Conservation (phyloP, 1,140 invertebrate species). For the Temnothorax curvispinosus region DNA sequence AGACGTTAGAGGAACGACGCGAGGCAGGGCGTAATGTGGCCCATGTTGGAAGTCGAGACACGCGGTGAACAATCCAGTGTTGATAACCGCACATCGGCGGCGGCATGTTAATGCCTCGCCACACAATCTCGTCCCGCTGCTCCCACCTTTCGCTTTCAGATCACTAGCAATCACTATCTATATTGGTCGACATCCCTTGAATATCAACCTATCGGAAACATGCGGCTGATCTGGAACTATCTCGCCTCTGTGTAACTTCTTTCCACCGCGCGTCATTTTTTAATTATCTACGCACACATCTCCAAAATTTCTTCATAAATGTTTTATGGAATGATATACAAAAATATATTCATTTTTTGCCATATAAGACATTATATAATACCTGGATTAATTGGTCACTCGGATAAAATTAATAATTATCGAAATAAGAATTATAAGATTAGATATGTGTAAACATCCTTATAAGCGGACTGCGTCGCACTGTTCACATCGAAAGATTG, state of each 20-base stretch:
- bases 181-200: slow-evolving; percentile 73
- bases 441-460: too few species aligned
- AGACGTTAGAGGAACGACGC: slow-evolving; percentile 51
- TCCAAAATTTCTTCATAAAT: slow-evolving; percentile 2
- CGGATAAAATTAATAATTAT: neutral
- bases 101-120: slow-evolving; percentile 78
- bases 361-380: neutral
- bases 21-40: slow-evolving; percentile 56
- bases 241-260: neutral
- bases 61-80: slow-evolving; percentile 78
- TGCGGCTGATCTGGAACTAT: neutral
- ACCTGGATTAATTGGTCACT: neutral
- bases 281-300: neutral
- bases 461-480: too few species aligned
- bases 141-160: slow-evolving; percentile 56
- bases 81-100: slow-evolving; percentile 76
- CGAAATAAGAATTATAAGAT: neutral
- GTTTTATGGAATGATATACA: neutral
- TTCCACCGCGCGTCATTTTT: neutral
- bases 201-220: slow-evolving; percentile 66
- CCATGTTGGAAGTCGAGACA: slow-evolving; percentile 77
- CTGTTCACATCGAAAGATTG: neutral
- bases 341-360: neutral
- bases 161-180: slow-evolving; percentile 37
- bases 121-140: slow-evolving; percentile 71